These are phyloP conservation scores for Saturnia japonica DNA, from an alignment of 2,888 invertebrate species.

Conservation along the genomic window DNA sequence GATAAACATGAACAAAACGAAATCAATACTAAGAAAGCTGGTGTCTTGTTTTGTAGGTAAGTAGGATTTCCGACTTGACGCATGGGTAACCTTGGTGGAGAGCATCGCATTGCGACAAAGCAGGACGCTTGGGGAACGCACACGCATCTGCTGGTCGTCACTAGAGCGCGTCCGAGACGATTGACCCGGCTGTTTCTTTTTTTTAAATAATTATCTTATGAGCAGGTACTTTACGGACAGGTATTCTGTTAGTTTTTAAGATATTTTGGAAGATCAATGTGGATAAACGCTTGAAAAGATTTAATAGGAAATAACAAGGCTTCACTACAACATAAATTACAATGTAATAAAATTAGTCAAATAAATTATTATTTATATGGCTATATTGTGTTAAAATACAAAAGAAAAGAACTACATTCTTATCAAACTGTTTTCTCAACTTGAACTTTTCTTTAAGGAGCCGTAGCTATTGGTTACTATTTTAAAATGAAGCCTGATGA, in stretches of 20 bases:
- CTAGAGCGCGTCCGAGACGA: conserved; percentile 37
- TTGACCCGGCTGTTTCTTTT: conserved; percentile 17
- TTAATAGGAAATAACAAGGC: too few species aligned
- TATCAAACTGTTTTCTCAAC: too few species aligned
- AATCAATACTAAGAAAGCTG: conserved; percentile 19
- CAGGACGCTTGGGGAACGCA: conserved; percentile 40
- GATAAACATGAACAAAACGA: not conserved
- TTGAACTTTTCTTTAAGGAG: too few species aligned
- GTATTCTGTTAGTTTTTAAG: not conserved
- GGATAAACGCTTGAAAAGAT: not conserved
- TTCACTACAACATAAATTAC: too few species aligned
- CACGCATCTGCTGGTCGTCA: conserved; percentile 41
- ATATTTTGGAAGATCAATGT: not conserved
- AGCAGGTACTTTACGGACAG: not conserved
- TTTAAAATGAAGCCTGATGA: too few species aligned
- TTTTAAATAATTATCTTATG: not conserved
- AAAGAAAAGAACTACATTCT: too few species aligned
- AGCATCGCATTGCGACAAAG: conserved; percentile 32
- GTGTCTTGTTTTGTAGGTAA: conserved; percentile 33
- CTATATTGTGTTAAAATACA: too few species aligned
- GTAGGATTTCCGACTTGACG: conserved; percentile 30
- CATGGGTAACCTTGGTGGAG: conserved; percentile 22
- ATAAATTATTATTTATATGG: too few species aligned
- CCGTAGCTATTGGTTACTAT: too few species aligned
- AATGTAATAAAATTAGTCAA: too few species aligned